Evolutionary conservation across 2,888 invertebrate genomes (phyloP).

Genomic region (Globia sparganii): DNA sequence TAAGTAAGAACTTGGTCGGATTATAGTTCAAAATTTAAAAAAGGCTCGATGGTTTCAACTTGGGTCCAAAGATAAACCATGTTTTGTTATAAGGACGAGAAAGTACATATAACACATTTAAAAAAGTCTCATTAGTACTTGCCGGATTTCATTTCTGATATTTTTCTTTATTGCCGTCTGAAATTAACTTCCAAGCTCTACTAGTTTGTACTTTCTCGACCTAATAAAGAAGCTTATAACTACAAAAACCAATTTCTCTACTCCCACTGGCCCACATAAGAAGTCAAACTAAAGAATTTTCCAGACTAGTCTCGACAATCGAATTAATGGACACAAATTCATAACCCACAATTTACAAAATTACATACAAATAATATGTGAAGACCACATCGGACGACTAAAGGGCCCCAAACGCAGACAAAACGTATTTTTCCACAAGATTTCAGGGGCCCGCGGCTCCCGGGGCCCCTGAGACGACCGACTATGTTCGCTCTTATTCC

Average conservation of each 20-base stretch:
- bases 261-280: not conserved
- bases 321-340: slow-evolving; percentile 15
- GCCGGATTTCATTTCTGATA: not conserved
- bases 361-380: slow-evolving; percentile 31
- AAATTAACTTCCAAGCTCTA: not conserved
- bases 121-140: too few species aligned
- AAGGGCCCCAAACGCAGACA: slow-evolving; percentile 49
- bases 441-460: slow-evolving; percentile 1
- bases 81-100: not conserved
- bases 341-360: slow-evolving; percentile 20
- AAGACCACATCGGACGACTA: slow-evolving; percentile 38
- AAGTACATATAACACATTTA: not conserved
- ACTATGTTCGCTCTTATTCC: slow-evolving; percentile 38
- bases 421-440: slow-evolving; percentile 49
- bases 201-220: not conserved
- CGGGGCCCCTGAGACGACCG: not conserved
- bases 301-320: not conserved
- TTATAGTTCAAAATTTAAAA: too few species aligned
- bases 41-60: too few species aligned
- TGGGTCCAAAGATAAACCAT: not conserved
- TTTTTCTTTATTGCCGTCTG: not conserved
- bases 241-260: not conserved
- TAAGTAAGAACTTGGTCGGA: too few species aligned
- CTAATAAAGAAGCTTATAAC: not conserved
- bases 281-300: slow-evolving; percentile 3